phyloP scores from a whole-genome alignment of 64 coral and sea anemone species.

The Montipora sp. region DNA sequence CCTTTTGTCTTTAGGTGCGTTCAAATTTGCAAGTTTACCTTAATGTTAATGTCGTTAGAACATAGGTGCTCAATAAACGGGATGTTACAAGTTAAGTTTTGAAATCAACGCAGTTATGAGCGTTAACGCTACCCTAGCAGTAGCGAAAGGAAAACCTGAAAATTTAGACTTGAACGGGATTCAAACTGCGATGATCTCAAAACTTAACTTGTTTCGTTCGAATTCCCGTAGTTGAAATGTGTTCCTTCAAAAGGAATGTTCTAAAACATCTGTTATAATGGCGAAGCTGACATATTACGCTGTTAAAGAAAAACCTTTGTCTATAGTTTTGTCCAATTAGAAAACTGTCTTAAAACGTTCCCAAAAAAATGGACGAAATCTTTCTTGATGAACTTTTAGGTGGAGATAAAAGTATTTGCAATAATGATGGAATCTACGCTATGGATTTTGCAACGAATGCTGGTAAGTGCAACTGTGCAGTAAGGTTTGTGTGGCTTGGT shows the following conservation, averaged over 20 bases:
- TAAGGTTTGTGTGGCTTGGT: not conserved
- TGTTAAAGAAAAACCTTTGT: not conserved
- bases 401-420: constrained; percentile 80
- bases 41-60: not conserved
- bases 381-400: constrained; percentile 16
- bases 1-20: constrained; percentile 73
- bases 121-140: no score
- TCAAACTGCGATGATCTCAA: no score
- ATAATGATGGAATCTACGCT: constrained; percentile 84
- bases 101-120: no score
- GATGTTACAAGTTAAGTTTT: not conserved
- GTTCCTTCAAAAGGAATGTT: no score
- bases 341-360: not conserved
- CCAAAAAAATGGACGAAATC: no score
- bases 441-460: constrained; percentile 88
- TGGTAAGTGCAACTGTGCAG: constrained; percentile 44
- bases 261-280: not conserved
- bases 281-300: not conserved
- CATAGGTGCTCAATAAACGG: not conserved
- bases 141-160: no score
- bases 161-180: no score
- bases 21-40: not conserved
- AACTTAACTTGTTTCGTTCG: no score
- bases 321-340: not conserved
- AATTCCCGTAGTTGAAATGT: no score